Evolutionary conservation across 1,140 invertebrate genomes (phyloP), one percentile per base, ranked within the genome.

Genomic region (Pseudomyrmex cubaensis): DNA sequence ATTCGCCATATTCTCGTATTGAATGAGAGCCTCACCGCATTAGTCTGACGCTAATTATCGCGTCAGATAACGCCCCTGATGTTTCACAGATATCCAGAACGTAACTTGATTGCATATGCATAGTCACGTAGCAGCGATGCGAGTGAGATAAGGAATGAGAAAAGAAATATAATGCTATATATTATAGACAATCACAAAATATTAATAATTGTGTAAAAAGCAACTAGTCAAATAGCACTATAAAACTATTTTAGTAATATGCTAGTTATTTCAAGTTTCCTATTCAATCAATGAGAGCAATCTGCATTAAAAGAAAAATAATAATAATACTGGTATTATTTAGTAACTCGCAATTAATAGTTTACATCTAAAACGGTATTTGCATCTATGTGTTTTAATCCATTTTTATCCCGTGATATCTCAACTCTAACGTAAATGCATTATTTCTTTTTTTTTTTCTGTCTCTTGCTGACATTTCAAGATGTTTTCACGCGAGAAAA

Each of bases 11-110:
- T 59, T 74, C 12, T 74, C 13, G 1, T 46, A 22, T 57, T 74
- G 17, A 74, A 61, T 4, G 17, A 44, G 0, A 12, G 17, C 7
- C 35, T 17, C 3, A 1, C 10, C 22, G 50, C 35, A 57, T 59
- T 73, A 57, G 7, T 12, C 35, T 35, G 35, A 25, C 13, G 48
- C 25, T 59, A 73, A 73, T 73, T 74, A 74, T 7, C 8, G 54
- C 13, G 52, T 74, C 35, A 48, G 10, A 57, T 35, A 46, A 20
- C 15, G 46, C 57, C 57, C 3, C 13, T 15, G 20, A 46, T 15
- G 35, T 25, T 61, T 1, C 15, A 48, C 13, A 46, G 17, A 46
- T 61, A 59, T 35, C 12, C 1, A 48, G 13, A 74, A 7, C 3
- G 22, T 4, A 73, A 5, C 7, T 35, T 3, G 25, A 46, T 2